These are phyloP conservation scores for Tuberolachnus salignus DNA, from an alignment of 2,888 invertebrate genomes.

Conservation along the genomic window DNA sequence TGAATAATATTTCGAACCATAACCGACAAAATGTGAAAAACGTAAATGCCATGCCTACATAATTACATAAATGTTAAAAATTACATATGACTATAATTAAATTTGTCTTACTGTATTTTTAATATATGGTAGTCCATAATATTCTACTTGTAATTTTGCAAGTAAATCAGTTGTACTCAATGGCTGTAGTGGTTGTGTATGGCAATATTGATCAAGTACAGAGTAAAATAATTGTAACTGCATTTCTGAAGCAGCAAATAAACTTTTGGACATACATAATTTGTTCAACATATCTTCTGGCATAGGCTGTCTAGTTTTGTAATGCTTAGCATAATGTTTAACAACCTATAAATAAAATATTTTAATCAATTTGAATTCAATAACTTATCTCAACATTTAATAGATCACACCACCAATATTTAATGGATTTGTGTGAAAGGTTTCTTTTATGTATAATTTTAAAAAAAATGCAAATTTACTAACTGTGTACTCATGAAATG, in stretches of 20 bases:
- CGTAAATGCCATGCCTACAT: slow-evolving; percentile 89
- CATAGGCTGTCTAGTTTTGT: slow-evolving; percentile 83
- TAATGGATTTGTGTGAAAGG: too few species aligned
- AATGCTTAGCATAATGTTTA: slow-evolving; percentile 86
- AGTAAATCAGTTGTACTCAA: slow-evolving; percentile 75
- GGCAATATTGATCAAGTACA: slow-evolving; percentile 88
- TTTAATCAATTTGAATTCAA: too few species aligned
- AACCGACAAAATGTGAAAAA: slow-evolving; percentile 95
- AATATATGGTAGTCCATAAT: slow-evolving; percentile 86
- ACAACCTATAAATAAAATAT: slow-evolving; percentile 68
- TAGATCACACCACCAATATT: too few species aligned
- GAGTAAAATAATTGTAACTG: slow-evolving; percentile 88
- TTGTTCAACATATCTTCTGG: slow-evolving; percentile 79
- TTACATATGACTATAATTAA: not conserved
- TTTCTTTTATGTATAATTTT: too few species aligned
- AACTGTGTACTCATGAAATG: too few species aligned
- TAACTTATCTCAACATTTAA: too few species aligned
- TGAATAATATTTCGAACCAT: slow-evolving; percentile 98
- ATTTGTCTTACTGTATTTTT: slow-evolving; percentile 74
- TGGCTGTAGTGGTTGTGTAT: slow-evolving; percentile 68
- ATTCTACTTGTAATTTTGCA: slow-evolving; percentile 77
- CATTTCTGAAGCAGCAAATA: slow-evolving; percentile 88
- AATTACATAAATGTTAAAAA: slow-evolving; percentile 15
- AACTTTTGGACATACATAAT: slow-evolving; percentile 81
- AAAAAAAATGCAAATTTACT: too few species aligned